Base-by-base conservation (phyloP, 2,113 vertebrate genomes). In the Egretta garzetta region DNA sequence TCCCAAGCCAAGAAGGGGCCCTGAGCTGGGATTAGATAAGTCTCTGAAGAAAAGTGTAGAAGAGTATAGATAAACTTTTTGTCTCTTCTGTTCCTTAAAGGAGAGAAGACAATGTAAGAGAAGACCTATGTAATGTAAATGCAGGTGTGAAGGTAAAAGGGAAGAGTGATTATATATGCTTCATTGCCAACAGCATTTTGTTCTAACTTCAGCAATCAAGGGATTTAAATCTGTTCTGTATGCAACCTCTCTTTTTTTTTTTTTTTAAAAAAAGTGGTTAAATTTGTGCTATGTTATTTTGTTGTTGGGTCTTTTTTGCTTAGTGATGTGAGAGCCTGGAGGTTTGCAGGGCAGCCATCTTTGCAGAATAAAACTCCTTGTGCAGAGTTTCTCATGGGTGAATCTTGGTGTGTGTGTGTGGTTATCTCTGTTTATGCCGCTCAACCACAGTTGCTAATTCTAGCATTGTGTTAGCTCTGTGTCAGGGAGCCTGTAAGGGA, bases 301-400 rank as follows among this genome's bases (percentile, higher is more conserved):
- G 35, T 79, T 71, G n/a, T 37, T 4, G 3, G 47, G 20, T 18
- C 39, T 50, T 32, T 66, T 71, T 77, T 53, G 21, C 33, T 72
- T 13, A 11, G 20, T 55, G 74, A 9, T 1, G 2, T 0, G 11
- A 59, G 85, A 89, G 18, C 32, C 20, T 0, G 0, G n/a, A 74
- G 49, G 33, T 58, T 80, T 90, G 52, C 27, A 15, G 58, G 39
- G 82, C 66, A 52, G 45, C 56, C 4, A 2, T 23, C 47, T 67
- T 37, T 43, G 39, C 67, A 35, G 55, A 41, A 7, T 33, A 22
- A 50, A 95, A 67, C 56, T 86, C 58, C 24, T 47, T 3, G n/a
- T 56, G 32, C n/a, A 35, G 47, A 49, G 33, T 27, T 86, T 83
- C 62, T 83, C 6, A 4, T 19, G 79, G 28, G 32, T 62, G 41